Percentiles rank a stretch among this genome's conserved stretches.
Evolutionary conservation across 2,797 vertebrate genomes (phyloP).

Genomic region (Artibeus jamaicensis): DNA sequence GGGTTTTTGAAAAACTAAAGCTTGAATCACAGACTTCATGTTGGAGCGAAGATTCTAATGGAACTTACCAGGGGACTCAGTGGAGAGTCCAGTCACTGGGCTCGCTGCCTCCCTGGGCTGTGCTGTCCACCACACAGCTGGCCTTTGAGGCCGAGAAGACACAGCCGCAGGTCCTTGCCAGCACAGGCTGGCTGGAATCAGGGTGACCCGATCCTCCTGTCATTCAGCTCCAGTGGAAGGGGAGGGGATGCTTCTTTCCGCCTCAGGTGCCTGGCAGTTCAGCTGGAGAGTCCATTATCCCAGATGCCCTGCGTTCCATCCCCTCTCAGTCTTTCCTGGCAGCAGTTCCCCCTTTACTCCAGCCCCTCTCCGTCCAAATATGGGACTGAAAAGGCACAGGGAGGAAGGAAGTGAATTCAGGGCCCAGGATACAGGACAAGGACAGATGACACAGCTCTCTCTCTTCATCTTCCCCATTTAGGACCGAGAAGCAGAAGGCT

Average conservation of each 20-base stretch:
- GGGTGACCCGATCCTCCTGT: not conserved
- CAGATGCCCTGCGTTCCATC: not conserved
- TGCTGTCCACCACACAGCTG: not conserved
- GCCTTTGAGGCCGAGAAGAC: not conserved
- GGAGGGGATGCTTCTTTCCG: not conserved
- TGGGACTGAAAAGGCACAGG: not conserved
- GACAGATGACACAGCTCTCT: not conserved
- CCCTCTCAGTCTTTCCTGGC: constrained; percentile 29
- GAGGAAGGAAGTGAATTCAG: not conserved
- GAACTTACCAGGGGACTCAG: not conserved
- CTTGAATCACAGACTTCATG: not conserved
- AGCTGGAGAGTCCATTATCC: not conserved
- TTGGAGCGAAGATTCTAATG: not conserved
- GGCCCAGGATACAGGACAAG: accelerated
- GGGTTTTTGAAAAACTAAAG: not conserved
- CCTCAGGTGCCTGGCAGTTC: not conserved
- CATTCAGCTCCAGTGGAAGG: not conserved
- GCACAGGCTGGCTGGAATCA: not conserved
- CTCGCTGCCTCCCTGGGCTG: not conserved
- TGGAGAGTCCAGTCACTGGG: not conserved
- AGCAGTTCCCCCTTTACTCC: not conserved
- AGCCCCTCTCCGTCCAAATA: not conserved
- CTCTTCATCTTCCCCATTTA: not conserved
- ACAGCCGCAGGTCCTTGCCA: not conserved
- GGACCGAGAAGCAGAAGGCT: not conserved